Evolutionary conservation across 2,888 invertebrate genomes (phyloP).

Genomic region (Tiliacea aurago): DNA sequence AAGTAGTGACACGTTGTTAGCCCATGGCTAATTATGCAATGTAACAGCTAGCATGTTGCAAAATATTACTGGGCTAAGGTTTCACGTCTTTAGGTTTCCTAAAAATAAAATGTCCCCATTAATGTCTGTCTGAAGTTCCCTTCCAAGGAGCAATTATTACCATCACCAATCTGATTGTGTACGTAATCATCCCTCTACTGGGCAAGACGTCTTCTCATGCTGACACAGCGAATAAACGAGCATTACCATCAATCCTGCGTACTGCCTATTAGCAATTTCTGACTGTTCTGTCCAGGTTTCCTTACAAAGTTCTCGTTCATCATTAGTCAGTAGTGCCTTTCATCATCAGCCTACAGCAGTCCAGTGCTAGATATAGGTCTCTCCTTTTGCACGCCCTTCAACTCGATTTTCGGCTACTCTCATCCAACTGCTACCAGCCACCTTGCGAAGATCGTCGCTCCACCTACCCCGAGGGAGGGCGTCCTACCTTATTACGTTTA

Average conservation of each 20-base stretch:
- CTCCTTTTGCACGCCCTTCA: no score
- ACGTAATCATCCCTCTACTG: neutral
- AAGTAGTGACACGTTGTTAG: conserved; percentile 24
- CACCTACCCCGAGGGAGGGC: no score
- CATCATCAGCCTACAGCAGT: no score
- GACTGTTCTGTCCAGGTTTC: neutral
- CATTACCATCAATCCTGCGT: neutral
- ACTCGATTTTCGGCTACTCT: no score
- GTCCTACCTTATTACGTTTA: no score
- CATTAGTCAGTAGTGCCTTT: no score
- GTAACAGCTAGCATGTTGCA: conserved; percentile 5
- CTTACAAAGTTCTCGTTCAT: no score
- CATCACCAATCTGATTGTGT: neutral
- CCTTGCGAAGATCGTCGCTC: no score
- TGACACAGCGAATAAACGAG: no score
- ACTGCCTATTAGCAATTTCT: neutral
- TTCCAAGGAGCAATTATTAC: neutral
- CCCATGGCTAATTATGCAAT: conserved; percentile 34
- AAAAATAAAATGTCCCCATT: neutral
- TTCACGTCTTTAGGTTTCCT: neutral
- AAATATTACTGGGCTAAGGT: conserved; percentile 13
- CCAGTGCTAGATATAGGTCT: no score
- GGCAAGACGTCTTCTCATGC: neutral
- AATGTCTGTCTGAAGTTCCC: neutral
- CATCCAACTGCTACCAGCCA: no score